phyloP scores from a whole-genome alignment of 1,140 invertebrate genomes.

The Lordiphosa clarofinis region DNA sequence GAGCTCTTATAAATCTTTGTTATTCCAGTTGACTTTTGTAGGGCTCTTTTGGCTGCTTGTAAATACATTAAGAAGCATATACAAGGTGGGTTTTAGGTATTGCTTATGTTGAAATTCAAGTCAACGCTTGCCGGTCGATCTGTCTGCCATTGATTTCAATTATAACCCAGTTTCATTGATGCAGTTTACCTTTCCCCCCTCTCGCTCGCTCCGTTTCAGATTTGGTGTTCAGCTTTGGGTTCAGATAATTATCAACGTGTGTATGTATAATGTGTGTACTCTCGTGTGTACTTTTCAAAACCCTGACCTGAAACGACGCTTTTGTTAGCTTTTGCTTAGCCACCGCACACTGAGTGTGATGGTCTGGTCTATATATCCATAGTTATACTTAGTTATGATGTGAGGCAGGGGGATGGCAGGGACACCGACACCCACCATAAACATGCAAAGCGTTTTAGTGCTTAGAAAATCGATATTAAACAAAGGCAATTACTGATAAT shows the following conservation, averaged over 20 bases:
- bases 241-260: constrained; percentile 65
- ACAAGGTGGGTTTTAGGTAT: constrained; percentile 21
- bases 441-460: constrained; percentile 55
- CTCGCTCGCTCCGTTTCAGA: constrained; percentile 21
- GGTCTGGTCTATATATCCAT: constrained; percentile 25
- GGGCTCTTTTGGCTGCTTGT: constrained; percentile 28
- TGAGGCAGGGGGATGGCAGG: no score
- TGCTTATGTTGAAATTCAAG: constrained; percentile 62
- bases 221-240: constrained; percentile 30
- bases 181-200: constrained; percentile 35
- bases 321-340: constrained; percentile 49
- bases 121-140: constrained; percentile 16
- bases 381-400: constrained; percentile 15
- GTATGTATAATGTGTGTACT: constrained; percentile 15
- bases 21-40: constrained; percentile 46
- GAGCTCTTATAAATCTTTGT: constrained; percentile 45
- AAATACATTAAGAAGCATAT: constrained; percentile 11
- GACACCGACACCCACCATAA: constrained; percentile 5
- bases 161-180: constrained; percentile 71
- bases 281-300: constrained; percentile 54
- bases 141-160: constrained; percentile 59
- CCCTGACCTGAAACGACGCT: constrained; percentile 66
- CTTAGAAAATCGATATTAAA: constrained; percentile 65
- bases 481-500: constrained; percentile 72
- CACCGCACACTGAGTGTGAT: constrained; percentile 14